Evolutionary conservation across 2,888 invertebrate genomes (phyloP).

Genomic region (Clitarchus hookeri): DNA sequence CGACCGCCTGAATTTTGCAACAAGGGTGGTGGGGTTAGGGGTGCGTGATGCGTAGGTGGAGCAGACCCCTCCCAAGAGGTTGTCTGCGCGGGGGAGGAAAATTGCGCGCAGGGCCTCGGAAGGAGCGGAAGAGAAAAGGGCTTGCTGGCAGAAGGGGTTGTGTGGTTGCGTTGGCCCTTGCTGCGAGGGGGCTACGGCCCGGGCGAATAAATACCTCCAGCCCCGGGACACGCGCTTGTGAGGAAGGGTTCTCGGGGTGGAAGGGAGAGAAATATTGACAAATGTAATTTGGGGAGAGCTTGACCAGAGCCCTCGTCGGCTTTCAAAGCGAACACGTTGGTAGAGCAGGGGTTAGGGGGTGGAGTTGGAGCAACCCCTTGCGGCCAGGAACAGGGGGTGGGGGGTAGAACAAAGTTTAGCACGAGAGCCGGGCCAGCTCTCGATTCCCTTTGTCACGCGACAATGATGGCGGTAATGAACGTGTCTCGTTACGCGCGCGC

Average conservation of each 20-base stretch:
- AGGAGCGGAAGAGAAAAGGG: no score
- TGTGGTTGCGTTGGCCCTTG: background rate
- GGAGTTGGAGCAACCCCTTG: background rate
- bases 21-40: background rate
- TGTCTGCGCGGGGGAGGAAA: background rate
- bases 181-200: background rate
- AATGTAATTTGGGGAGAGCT: conserved; percentile 14
- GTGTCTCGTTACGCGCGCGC: background rate
- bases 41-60: background rate
- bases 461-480: conserved; percentile 14
- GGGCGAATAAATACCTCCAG: conserved; percentile 9
- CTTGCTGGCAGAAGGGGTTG: no score
- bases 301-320: conserved; percentile 9
- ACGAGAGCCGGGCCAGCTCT: background rate
- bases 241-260: background rate
- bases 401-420: background rate
- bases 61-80: background rate
- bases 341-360: background rate
- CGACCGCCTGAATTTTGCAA: conserved; percentile 14
- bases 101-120: background rate
- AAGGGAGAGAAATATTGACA: conserved; percentile 14
- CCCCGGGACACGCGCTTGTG: background rate
- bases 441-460: conserved; percentile 8
- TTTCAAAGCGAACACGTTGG: background rate
- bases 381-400: background rate